Evolutionary conservation across 2,113 vertebrate species (phyloP), one percentile per base, ranked within the genome.

Genomic region (Neolamprologus variostigma): DNA sequence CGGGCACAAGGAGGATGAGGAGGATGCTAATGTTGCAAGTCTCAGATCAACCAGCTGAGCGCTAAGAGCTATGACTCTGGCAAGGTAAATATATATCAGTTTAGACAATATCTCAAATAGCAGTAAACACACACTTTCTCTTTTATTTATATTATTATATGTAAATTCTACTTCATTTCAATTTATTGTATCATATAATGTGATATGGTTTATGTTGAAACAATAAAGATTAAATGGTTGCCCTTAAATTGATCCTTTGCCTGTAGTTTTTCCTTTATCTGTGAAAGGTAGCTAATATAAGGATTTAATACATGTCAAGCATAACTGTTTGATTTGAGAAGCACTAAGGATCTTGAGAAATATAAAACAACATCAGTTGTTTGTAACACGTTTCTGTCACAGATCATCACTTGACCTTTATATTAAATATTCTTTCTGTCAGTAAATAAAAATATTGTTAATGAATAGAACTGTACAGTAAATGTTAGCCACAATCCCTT

Each of bases 161-260:
- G 10, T 66, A 66, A 66, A 66, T 35, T 37, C 0, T n/a, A 0
- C 31, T 35, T 12, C 3, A 0, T 66, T 66, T 66, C 61, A 66
- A 66, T 66, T 66, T n/a, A 66, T 35, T 66, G 61, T 35, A 66
- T 35, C 17, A 33, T 66, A n/a, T n/a, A 1, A 66, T 66, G 17
- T 66, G 31, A 83, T 80, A 45, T 50, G 3, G 23, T 5, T 17
- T 19, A 59, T 81, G 35, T 5, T 78, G 23, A 86, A 66, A 2
- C 37, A 91, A 86, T 86, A 91, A 89, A 91, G 35, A 45, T 66
- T 19, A 63, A 71, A 40, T 71, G 12, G 35, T 71, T 71, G 66
- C 12, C 7, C 35, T 42, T 42, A 42, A 71, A 71, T 71, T 14
- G 66, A 40, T 42, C 35, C n/a, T 71, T 23, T 42, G 2, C n/a